Percentiles rank a stretch among this genome's conserved stretches.
phyloP scores from a whole-genome alignment of 2,797 vertebrate species.

The Chaenodraco wilsoni region DNA sequence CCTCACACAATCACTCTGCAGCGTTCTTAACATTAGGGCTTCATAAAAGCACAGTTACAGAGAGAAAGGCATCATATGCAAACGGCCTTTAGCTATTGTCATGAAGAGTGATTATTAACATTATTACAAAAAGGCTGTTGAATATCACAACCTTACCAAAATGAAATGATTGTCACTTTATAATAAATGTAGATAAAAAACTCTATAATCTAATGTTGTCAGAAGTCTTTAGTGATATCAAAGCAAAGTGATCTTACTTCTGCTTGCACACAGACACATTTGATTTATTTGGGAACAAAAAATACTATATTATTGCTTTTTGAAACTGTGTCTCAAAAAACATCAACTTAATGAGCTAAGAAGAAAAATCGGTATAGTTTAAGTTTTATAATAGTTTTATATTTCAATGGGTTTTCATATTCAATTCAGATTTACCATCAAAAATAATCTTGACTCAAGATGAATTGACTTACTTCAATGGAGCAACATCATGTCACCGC shows the following conservation, averaged over 20 bases:
- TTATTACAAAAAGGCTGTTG: not conserved
- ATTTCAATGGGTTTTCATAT: not conserved
- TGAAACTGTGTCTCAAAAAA: not conserved
- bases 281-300: not conserved
- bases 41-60: slow-evolving; percentile 2
- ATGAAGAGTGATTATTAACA: slow-evolving; percentile 1
- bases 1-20: slow-evolving; percentile 31
- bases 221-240: not conserved
- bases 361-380: not conserved
- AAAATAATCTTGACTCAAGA: not conserved
- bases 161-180: not conserved
- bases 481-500: not conserved
- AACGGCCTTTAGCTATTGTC: slow-evolving; percentile 24
- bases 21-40: slow-evolving; percentile 14
- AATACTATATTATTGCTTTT: not conserved
- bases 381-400: too few species aligned
- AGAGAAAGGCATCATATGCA: slow-evolving; percentile 17
- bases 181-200: not conserved
- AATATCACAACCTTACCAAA: not conserved
- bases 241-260: not conserved
- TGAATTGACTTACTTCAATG: not conserved
- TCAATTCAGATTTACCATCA: not conserved
- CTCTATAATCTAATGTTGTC: not conserved
- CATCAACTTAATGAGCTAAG: not conserved
- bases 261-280: not conserved